Percentiles rank a stretch among this genome's conserved stretches.
phyloP scores from a whole-genome alignment of 2,888 invertebrate species.

The Clanis bilineata region DNA sequence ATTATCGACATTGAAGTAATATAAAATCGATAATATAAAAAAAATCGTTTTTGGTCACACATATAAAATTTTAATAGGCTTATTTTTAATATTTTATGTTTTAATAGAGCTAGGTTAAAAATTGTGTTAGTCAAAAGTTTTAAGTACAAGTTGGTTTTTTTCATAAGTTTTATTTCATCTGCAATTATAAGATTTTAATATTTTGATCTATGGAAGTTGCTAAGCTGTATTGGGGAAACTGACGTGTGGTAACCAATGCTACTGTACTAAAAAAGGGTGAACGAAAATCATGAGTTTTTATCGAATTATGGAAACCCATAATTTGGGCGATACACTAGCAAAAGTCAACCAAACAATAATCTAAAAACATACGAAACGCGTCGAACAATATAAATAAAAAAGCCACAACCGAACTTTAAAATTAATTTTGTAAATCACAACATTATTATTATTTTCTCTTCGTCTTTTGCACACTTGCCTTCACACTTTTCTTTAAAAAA shows the following conservation, averaged over 20 bases:
- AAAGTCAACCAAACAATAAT: slow-evolving; percentile 31
- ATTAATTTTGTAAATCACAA: slow-evolving; percentile 39
- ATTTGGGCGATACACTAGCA: background rate
- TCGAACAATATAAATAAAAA: slow-evolving; percentile 30
- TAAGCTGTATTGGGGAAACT: slow-evolving; percentile 1
- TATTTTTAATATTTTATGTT: background rate
- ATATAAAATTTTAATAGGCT: background rate
- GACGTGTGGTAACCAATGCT: background rate
- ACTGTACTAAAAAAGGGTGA: background rate
- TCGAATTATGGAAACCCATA: background rate
- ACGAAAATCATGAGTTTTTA: background rate
- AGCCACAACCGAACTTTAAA: slow-evolving; percentile 54
- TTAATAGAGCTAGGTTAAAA: background rate
- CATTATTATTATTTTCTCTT: slow-evolving; percentile 31
- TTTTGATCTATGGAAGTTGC: background rate
- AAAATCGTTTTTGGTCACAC: background rate
- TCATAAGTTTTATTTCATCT: background rate
- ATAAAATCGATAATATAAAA: background rate
- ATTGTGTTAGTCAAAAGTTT: background rate
- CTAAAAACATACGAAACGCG: slow-evolving; percentile 27
- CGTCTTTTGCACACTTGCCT: slow-evolving; percentile 51
- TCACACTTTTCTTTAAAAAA: slow-evolving; percentile 26
- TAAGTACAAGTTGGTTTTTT: background rate
- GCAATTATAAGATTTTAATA: background rate
- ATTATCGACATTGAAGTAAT: background rate